A percentile compares a stretch with the other conserved stretches of the same genome.
phyloP scores from a whole-genome alignment of 53 echinoderm and acorn worm species.

The Holothuria leucospilota region DNA sequence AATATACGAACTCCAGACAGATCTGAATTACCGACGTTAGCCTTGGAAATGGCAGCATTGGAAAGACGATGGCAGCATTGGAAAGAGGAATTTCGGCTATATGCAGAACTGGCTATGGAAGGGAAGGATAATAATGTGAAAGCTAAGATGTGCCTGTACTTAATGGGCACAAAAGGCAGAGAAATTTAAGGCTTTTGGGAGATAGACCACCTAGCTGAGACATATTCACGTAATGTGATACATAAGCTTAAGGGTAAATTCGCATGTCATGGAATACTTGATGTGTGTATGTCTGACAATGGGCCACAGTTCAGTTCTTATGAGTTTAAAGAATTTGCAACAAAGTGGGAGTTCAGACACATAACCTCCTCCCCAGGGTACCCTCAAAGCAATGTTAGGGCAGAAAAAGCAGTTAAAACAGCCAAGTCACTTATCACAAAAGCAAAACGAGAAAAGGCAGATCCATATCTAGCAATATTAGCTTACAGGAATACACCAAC shows the following conservation, averaged over 20 bases:
- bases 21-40: neutral
- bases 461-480: constrained; percentile 68
- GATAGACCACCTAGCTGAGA: constrained; percentile 48
- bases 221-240: constrained; percentile 25
- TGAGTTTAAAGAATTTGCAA: constrained; percentile 34
- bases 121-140: too few species aligned
- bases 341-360: constrained; percentile 54
- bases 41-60: too few species aligned
- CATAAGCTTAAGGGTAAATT: constrained; percentile 60
- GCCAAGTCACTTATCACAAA: constrained; percentile 65
- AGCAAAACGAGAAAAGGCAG: constrained; percentile 52
- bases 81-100: too few species aligned
- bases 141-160: too few species aligned
- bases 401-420: constrained; percentile 60
- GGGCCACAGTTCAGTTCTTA: constrained; percentile 58
- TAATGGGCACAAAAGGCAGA: constrained; percentile 8
- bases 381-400: constrained; percentile 64
- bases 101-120: constrained; percentile 26
- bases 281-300: constrained; percentile 51
- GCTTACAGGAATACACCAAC: constrained; percentile 66
- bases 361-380: constrained; percentile 47
- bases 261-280: constrained; percentile 63
- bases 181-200: constrained; percentile 62
- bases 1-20: neutral
- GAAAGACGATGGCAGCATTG: too few species aligned